Base-by-base conservation (phyloP, 2,888 invertebrate genomes). In the Merodon equestris region DNA sequence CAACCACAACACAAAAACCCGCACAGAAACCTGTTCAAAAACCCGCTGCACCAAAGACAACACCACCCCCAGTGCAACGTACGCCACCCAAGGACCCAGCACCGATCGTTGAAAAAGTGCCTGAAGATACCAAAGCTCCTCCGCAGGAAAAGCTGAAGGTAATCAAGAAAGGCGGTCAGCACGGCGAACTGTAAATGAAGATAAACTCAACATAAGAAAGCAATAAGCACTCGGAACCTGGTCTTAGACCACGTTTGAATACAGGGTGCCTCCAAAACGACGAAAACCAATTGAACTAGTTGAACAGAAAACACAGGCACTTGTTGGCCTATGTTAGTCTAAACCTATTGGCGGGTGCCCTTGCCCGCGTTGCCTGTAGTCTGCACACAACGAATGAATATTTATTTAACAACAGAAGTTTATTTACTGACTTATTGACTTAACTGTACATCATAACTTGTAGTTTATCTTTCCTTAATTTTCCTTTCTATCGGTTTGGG, bases 61-160 rank as follows among this genome's bases (percentile, higher is more conserved):
- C 83, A 9, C 82, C 82, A 58, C 44, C 81, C 7, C 72, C 83
- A 40, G 7, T 7, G 27, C 27, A 27, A 27, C 86, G 87, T 27
- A 83, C 84, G 9, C 86, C 86, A 63, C 86, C 87, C 1, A 84
- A 85, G 42, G 82, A 86, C 17, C 86, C 87, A 19, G 86, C 88
- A n/a, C 92, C 92, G 2, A 90, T 92, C 10, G 88, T 87, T 67
- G 92, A 92, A 84, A 88, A 90, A 53, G 91, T 92, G 72, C 89
- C 89, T 1, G 88, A 89, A 0, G 92, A 92, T 83, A 91, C 91
- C 0, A 86, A 87, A 15, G 90, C 91, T 64, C 91, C 92, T 0
- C 86, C 86, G 82, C 89, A 89, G 72, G 90, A 91, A 81, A 91
- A 89, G 54, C 88, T 92, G 19, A 92, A 91, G 87, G 91, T 92